A percentile compares a stretch with the other conserved stretches of the same genome.
Conservation (phyloP, 2,888 invertebrate genomes). For the Andrena bicolor region DNA sequence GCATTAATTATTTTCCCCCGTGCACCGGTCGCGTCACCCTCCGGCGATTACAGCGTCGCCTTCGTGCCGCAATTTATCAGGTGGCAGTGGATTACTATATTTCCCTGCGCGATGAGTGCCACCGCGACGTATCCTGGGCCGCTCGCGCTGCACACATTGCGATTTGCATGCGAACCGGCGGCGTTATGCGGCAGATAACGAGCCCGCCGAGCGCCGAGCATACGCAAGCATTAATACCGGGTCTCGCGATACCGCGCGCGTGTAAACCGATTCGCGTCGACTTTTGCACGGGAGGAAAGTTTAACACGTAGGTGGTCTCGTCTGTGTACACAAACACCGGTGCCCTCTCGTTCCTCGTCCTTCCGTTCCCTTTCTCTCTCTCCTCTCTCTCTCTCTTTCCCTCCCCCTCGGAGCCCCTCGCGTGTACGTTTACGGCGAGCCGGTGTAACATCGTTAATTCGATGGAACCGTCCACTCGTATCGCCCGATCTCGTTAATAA, state of each 20-base stretch:
- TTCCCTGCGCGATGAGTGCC: slow-evolving; percentile 66
- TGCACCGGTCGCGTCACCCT: slow-evolving; percentile 20
- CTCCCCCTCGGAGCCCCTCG: neutral
- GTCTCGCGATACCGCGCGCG: slow-evolving; percentile 69
- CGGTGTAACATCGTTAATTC: slow-evolving; percentile 69
- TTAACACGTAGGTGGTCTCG: slow-evolving; percentile 66
- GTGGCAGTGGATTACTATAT: slow-evolving; percentile 69
- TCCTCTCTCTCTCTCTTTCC: neutral
- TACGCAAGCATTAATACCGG: slow-evolving; percentile 72
- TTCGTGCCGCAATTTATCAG: slow-evolving; percentile 70
- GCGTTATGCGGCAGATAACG: slow-evolving; percentile 73
- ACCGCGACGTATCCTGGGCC: slow-evolving; percentile 55
- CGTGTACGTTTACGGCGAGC: slow-evolving; percentile 50
- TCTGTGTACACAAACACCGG: slow-evolving; percentile 42
- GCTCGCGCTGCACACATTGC: slow-evolving; percentile 64
- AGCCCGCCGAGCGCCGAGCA: slow-evolving; percentile 66
- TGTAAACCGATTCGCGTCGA: slow-evolving; percentile 78
- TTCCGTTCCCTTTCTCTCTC: neutral
- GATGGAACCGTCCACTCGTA: slow-evolving; percentile 69
- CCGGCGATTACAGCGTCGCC: slow-evolving; percentile 60
- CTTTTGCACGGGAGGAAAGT: slow-evolving; percentile 73
- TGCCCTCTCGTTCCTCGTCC: neutral
- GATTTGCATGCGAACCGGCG: slow-evolving; percentile 76
- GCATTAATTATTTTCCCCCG: slow-evolving; percentile 65
- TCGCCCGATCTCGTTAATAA: slow-evolving; percentile 73